phyloP scores from a whole-genome alignment of 2,888 invertebrate species.

The Parascotia fuliginaria region DNA sequence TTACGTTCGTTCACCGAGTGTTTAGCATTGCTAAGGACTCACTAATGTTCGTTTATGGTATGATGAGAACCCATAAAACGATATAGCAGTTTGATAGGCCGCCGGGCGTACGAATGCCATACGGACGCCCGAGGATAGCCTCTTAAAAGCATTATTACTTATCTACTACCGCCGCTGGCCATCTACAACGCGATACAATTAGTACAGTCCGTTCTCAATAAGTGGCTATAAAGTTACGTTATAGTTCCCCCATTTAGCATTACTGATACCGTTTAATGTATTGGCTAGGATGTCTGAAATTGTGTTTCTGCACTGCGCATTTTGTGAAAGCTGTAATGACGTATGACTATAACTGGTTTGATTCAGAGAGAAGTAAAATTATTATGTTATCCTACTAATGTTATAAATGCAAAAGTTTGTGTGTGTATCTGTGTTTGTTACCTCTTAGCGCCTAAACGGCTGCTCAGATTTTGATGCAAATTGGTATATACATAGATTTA shows the following conservation, averaged over 20 bases:
- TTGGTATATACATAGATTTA: no score
- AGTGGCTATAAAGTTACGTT: slow-evolving; percentile 34
- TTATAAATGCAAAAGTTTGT: no score
- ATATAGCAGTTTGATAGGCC: slow-evolving; percentile 71
- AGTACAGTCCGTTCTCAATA: slow-evolving; percentile 50
- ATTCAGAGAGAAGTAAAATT: no score
- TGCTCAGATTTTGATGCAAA: no score
- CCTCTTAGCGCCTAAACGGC: no score
- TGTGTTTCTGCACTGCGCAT: neutral
- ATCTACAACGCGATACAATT: slow-evolving; percentile 48
- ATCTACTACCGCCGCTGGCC: slow-evolving; percentile 45
- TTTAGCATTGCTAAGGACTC: slow-evolving; percentile 36
- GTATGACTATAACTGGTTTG: no score
- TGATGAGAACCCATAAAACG: slow-evolving; percentile 65
- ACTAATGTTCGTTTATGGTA: slow-evolving; percentile 49
- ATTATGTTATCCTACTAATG: no score
- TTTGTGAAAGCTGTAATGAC: neutral
- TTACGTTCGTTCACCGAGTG: slow-evolving; percentile 20
- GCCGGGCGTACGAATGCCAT: slow-evolving; percentile 47
- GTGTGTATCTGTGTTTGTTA: no score
- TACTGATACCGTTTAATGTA: slow-evolving; percentile 1
- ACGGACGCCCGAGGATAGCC: slow-evolving; percentile 50
- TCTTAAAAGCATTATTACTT: slow-evolving; percentile 66
- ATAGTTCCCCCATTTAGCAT: slow-evolving; percentile 3
- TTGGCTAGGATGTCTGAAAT: neutral